phyloP scores from a whole-genome alignment of 2,888 invertebrate species.

The Fragum sueziense region DNA sequence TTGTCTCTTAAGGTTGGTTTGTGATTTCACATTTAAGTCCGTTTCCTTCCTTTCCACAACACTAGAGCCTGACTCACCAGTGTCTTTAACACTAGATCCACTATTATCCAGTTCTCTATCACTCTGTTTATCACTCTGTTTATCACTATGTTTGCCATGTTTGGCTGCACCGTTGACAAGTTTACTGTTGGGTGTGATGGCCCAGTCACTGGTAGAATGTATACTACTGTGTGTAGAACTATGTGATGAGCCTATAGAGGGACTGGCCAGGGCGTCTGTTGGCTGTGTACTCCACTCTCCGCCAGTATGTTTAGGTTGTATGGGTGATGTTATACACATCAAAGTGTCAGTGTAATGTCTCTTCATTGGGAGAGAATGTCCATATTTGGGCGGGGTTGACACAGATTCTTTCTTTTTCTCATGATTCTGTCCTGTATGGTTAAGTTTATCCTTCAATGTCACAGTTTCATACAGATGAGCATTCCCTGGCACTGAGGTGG shows the following conservation, averaged over 20 bases:
- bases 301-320: conserved; percentile 39
- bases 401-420: conserved; percentile 40
- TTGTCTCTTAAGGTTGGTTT: conserved; percentile 32
- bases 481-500: conserved; percentile 77
- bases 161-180: not conserved
- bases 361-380: conserved; percentile 29
- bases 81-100: not conserved
- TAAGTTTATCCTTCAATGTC: conserved; percentile 46
- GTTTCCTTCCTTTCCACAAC: conserved; percentile 22
- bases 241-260: conserved; percentile 75
- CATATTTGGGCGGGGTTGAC: conserved; percentile 13
- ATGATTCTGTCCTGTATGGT: conserved; percentile 24
- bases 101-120: too few species aligned
- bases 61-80: conserved; percentile 27
- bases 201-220: conserved; percentile 82
- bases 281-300: conserved; percentile 77
- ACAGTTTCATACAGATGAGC: conserved; percentile 64
- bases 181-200: conserved; percentile 60
- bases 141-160: not conserved
- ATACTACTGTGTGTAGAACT: conserved; percentile 72
- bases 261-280: conserved; percentile 74
- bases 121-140: not conserved
- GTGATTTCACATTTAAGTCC: conserved; percentile 1
- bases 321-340: conserved; percentile 42
- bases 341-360: conserved; percentile 43